Conservation (phyloP, 2,113 vertebrate species). For the Mus spicilegus region DNA sequence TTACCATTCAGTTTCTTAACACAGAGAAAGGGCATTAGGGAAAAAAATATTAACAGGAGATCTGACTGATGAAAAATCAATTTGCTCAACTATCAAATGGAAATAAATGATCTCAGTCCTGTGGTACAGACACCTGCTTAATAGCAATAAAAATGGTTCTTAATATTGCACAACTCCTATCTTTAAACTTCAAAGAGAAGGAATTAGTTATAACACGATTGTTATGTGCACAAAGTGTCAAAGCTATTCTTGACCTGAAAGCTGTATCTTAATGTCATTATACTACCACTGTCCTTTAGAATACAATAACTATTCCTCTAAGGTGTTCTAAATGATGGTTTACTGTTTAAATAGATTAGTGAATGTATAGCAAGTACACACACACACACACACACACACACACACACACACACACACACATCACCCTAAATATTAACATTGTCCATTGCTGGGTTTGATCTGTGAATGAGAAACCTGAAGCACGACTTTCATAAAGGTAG, state of each 20-base stretch:
- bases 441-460: neutral
- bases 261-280: constrained; percentile 30
- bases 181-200: constrained; percentile 23
- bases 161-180: neutral
- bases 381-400: neutral
- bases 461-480: neutral
- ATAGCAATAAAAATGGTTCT: neutral
- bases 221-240: neutral
- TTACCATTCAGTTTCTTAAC: constrained; percentile 77
- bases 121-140: neutral
- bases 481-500: neutral
- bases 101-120: constrained; percentile 56
- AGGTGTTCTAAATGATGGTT: neutral
- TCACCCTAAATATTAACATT: neutral
- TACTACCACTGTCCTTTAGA: neutral
- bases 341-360: neutral
- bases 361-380: neutral
- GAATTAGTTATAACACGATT: neutral
- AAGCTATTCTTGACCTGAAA: constrained; percentile 1
- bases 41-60: constrained; percentile 62
- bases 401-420: neutral
- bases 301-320: neutral
- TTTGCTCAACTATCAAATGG: constrained; percentile 72
- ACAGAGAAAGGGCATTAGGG: constrained; percentile 79
- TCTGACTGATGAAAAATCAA: constrained; percentile 69